Evolutionary conservation across 2,113 vertebrate genomes (phyloP).

Genomic region (Eptesicus fuscus): DNA sequence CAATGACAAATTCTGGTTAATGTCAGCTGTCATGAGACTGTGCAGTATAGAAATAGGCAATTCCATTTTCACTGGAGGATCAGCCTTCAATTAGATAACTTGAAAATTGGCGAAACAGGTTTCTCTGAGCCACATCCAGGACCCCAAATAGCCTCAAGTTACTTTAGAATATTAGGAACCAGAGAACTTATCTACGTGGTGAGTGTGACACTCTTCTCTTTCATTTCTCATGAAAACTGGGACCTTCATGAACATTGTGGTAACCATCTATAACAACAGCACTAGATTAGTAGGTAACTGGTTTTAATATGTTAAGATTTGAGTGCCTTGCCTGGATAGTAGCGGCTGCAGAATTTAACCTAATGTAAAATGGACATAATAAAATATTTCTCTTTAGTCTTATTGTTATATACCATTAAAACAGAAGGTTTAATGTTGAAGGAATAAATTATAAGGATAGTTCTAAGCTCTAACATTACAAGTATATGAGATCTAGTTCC

Average conservation of each 20-base stretch:
- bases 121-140: neutral
- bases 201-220: neutral
- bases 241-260: neutral
- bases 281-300: neutral
- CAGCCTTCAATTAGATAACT: neutral
- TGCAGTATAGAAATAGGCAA: neutral
- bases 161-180: conserved; percentile 1
- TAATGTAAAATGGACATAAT: neutral
- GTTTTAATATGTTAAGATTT: conserved; percentile 1
- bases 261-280: neutral
- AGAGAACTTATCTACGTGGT: neutral
- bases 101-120: neutral
- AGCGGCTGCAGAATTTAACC: neutral
- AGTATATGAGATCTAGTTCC: neutral
- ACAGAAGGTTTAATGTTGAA: neutral
- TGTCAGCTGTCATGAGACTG: neutral
- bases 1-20: neutral
- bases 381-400: neutral
- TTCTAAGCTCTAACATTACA: neutral
- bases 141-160: neutral
- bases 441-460: neutral
- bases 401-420: neutral
- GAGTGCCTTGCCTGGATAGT: neutral
- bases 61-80: neutral
- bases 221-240: conserved; percentile 16